Evolutionary conservation across 2,888 invertebrate species (phyloP), one percentile per base, ranked within the genome.

Genomic region (Ornithoptera priamus): DNA sequence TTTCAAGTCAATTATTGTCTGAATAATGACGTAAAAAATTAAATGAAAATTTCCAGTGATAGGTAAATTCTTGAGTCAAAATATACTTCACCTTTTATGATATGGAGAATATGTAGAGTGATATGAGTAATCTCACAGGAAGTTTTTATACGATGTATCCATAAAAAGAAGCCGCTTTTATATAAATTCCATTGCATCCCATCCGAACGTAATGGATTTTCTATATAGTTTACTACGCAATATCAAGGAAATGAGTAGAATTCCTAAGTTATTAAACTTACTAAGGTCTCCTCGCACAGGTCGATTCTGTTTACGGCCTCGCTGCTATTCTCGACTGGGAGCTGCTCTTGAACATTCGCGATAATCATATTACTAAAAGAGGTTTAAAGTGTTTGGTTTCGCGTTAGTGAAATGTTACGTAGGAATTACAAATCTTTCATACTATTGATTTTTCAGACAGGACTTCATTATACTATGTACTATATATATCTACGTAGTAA

Each of bases 171-270:
- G 58, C 24, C 57, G 65, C 50, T 39, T 39, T 58, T 39, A 66
- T 62, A 70, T 62, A 63, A 70, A 70, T 70, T 70, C 67, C 67
- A 69, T 42, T 68, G 71, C 71, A 73, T 71, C 67, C 62, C 66
- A 50, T 24, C 59, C 67, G 71, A n/a, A 24, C 65, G 68, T 71
- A 73, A 73, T 73, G 71, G 73, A 68, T 73, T 73, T 73, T 70
- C 73, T 71, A 73, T 73, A 71, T 62, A 68, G 64, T 73, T 71
- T 73, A 73, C 71, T 73, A 67, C 71, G 65, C 73, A 68, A 71
- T 73, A 73, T 71, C 62, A 60, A 62, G 68, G 70, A 70, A 71
- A 70, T 70, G 71, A 71, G 68, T 71, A 73, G 71, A 62, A 68
- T 70, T 70, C 73, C 71, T 73, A 64, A 62, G 71, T 68, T 67